phyloP scores from a whole-genome alignment of 2,113 vertebrate genomes.

The Typhlomys cinereus region DNA sequence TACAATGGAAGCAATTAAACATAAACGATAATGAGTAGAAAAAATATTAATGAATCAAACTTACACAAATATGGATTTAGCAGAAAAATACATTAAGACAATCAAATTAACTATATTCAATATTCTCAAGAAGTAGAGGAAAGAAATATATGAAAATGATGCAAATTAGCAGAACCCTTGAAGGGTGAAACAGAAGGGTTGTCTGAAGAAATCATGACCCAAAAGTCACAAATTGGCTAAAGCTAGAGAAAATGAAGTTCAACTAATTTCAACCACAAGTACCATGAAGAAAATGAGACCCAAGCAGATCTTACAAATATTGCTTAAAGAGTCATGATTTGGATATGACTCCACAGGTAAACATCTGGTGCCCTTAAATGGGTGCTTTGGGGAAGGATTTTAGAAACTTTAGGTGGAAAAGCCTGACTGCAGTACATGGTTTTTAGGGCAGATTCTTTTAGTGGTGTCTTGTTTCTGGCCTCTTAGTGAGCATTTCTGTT shows the following conservation, averaged over 20 bases:
- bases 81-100: not conserved
- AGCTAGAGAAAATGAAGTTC: not conserved
- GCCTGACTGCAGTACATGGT: too few species aligned
- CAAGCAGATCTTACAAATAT: not conserved
- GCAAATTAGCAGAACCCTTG: not conserved
- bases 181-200: not conserved
- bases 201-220: not conserved
- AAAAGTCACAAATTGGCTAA: not conserved
- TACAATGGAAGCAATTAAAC: not conserved
- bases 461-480: too few species aligned
- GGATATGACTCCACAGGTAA: too few species aligned
- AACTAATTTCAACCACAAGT: not conserved
- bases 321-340: not conserved
- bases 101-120: not conserved
- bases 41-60: not conserved
- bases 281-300: not conserved
- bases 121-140: not conserved
- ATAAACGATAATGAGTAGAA: not conserved
- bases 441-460: too few species aligned
- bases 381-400: too few species aligned
- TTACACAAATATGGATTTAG: not conserved
- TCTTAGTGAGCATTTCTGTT: too few species aligned
- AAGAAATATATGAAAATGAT: not conserved
- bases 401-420: too few species aligned
- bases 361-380: too few species aligned